Base-by-base conservation (phyloP, 2,888 invertebrate species). In the Oxycera nigricornis region DNA sequence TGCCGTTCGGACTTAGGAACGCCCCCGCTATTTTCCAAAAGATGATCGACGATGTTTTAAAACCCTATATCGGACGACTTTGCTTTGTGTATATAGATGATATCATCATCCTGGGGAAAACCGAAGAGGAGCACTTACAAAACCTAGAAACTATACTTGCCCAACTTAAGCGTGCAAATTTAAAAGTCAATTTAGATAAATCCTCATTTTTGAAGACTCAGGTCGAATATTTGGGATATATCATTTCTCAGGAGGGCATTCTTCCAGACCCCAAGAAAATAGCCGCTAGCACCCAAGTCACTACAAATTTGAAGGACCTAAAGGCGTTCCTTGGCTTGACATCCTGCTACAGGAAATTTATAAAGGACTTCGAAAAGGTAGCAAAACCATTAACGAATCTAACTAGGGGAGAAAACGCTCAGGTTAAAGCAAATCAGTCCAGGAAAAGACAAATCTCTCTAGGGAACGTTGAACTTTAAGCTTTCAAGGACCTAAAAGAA, bases 31-130 rank as follows among this genome's bases (percentile, higher is more conserved):
- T 78, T 17, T 78, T 78, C 30, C 77, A 78, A 55, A 17, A 78
- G 6, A 78, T 77, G 74, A 74, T 78, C 0, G 78, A 80, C 57
- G 77, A 79, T 30, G 76, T 79, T 1, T 30, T 79, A 3, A 74
- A 76, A 26, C 74, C 73, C 2, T 73, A 46, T 14, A 74, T 76
- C 14, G 74, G 75, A 3, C 74, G 72, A 26, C 75, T 75, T 6
- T 74, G 75, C 30, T 74, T 73, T 24, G 76, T 76, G 7, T 77
- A 77, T 41, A 76, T 76, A 0, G 76, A 76, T 26, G 74, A 75
- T 41, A 68, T 67, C 22, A 77, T 35, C 28, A 31, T 65, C 6
- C 73, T 73, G 20, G 68, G 61, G 0, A 30, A 65, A 52, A 17
- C 35, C 20, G 75, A 74, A 17, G 31, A 70, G 3, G 41, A 74